Evolutionary conservation across 2,888 invertebrate species (phyloP).

Genomic region (Tillus elongatus): DNA sequence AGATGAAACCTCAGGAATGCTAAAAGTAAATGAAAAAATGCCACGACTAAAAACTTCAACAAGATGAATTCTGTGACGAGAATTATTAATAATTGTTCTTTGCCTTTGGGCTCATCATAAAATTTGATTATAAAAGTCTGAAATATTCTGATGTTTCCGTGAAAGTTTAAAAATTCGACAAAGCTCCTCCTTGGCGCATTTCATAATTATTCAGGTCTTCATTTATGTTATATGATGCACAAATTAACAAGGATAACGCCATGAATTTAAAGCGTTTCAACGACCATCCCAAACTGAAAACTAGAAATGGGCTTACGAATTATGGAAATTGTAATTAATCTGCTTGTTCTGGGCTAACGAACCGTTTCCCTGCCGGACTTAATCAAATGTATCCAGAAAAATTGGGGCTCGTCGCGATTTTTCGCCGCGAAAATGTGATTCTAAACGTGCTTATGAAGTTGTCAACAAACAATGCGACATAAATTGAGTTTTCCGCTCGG

Average conservation of each 20-base stretch:
- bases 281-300: neutral
- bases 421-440: conserved; percentile 12
- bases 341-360: neutral
- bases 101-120: too few species aligned
- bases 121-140: too few species aligned
- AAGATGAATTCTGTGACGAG: too few species aligned
- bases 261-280: conserved; percentile 1
- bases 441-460: conserved; percentile 14
- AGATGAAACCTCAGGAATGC: too few species aligned
- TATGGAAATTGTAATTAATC: conserved; percentile 1
- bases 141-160: too few species aligned
- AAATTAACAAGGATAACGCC: conserved; percentile 1
- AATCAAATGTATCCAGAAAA: conserved; percentile 3
- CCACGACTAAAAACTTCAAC: too few species aligned
- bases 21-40: too few species aligned
- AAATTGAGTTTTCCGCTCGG: conserved; percentile 12
- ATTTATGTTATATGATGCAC: conserved; percentile 1
- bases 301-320: conserved; percentile 2
- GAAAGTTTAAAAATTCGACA: too few species aligned
- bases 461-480: conserved; percentile 13
- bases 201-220: too few species aligned
- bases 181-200: too few species aligned
- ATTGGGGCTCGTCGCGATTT: conserved; percentile 8
- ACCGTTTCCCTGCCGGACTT: neutral
- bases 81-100: too few species aligned